Evolutionary conservation across 2,797 vertebrate genomes (phyloP), one percentile per base, ranked within the genome.

Genomic region (Picus viridis): DNA sequence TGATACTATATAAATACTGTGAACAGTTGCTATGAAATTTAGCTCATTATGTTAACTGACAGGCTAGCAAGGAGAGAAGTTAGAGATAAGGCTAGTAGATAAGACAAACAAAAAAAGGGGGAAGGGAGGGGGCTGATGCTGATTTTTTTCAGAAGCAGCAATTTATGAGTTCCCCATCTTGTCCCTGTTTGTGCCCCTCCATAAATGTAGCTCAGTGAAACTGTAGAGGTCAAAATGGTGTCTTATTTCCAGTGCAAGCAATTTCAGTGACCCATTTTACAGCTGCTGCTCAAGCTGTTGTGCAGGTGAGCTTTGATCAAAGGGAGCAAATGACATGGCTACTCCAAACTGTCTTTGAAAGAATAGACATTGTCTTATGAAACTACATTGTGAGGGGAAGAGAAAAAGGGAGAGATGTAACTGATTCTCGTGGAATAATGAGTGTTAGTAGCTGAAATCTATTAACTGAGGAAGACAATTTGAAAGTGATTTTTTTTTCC

Each of bases 201-300:
- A 53, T 63, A 74, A 74, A 63, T 41, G 18, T 30, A 59, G 29
- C 34, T 75, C 17, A 76, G 27, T 86, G 63, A 83, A 88, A 69
- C 34, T 70, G 22, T 11, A 71, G 20, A 56, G 62, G 18, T 74
- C 45, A 80, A 77, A 90, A 87, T 6, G 32, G 65, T 93, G 72
- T 95, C 90, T 65, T 90, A 62, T 95, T 95, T 41, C 90, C 8
- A 23, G 6, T 9, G 59, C 61, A 90, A 39, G 56, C 77, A 90
- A 93, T 90, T 89, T 94, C 59, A 65, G 41, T 77, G 75, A 74
- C 26, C 26, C 84, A 69, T 45, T 87, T 93, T 77, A 72, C 94
- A 95, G 89, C 90, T 95, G 92, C 51, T 90, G 29, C 56, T 78
- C 86, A 90, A 90, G 90, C 89, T 94, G 93, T 75, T 94, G 69